Base-by-base conservation (phyloP, 2,888 invertebrate species). In the Drosophila paracracens region DNA sequence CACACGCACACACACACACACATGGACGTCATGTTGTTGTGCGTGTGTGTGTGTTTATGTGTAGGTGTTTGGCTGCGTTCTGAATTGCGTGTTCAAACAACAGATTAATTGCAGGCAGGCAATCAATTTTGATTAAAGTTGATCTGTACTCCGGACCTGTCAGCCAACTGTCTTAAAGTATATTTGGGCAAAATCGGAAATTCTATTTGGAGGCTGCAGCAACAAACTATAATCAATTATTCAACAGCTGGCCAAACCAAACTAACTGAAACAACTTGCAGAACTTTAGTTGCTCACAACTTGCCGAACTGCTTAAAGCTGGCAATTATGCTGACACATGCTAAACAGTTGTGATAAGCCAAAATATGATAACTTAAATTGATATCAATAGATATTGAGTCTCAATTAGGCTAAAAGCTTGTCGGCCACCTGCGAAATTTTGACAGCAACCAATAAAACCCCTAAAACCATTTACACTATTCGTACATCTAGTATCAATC, bases 91-190 rank as follows among this genome's bases (percentile, higher is more conserved):
- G 85, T 58, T 80, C 82, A 89, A 89, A 89, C 79, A 90, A 79
- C 76, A 81, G 79, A 88, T 81, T 88, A 86, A 88, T 86, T 89
- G 88, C 83, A 68, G 54, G 54, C 78, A 68, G 54, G 88, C 83
- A 81, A 86, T 86, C 76, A 88, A 86, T 86, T 90, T 90, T 90
- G 88, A 86, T 86, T 83, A 89, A 90, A 90, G 76, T 76, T 70
- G 70, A 81, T 53, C 27, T 29, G 56, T 16, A 29, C 33, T 58
- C 48, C 56, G 66, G 50, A 70, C 68, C 57, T 71, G 65, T 56
- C 61, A 59, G 71, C 31, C n/a, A 67, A 72, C 46, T 54, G 59
- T 68, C 74, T 76, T 87, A 70, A 89, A 83, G 70, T 60, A 51
- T 31, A 56, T 56, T 62, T 59, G 52, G 60, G 31, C 31, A 43